Percentiles rank a stretch among this genome's conserved stretches.
Conservation (phyloP, 2,797 vertebrate species). For the Sebastes nivosus region DNA sequence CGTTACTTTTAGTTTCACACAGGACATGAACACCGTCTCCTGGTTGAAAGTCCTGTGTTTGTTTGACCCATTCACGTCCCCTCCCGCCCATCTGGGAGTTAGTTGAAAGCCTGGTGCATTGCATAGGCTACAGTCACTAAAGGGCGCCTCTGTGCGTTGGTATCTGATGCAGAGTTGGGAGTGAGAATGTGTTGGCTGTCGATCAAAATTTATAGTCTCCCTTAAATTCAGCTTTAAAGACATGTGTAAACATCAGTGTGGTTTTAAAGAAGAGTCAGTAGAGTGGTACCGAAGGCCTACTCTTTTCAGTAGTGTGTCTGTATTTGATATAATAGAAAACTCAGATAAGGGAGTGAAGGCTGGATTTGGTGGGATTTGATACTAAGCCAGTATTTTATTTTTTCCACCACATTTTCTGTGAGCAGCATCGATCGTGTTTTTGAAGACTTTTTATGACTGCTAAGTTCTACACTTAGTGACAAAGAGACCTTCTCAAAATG, state of each 20-base stretch:
- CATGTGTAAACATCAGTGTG: background rate
- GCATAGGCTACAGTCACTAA: background rate
- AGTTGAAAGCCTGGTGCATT: background rate
- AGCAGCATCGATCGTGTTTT: background rate
- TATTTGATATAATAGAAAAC: background rate
- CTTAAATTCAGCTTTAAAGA: background rate
- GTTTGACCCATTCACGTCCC: background rate
- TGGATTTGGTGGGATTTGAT: background rate
- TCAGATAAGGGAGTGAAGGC: background rate
- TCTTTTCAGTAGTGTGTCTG: background rate
- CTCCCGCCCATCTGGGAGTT: accelerated
- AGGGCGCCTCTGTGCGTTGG: background rate
- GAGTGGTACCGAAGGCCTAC: background rate
- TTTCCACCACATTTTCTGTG: background rate
- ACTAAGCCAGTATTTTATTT: background rate
- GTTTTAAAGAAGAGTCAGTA: background rate
- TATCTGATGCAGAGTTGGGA: background rate
- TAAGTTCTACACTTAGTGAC: background rate
- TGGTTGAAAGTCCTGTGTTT: background rate
- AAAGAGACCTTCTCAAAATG: background rate
- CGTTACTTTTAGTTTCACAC: too few relatives aligned
- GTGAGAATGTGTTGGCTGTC: background rate
- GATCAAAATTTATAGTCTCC: background rate
- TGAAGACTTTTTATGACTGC: background rate
- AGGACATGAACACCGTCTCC: too few relatives aligned